Base-by-base conservation (phyloP, 1,140 invertebrate genomes). In the Zaprionus davidi region DNA sequence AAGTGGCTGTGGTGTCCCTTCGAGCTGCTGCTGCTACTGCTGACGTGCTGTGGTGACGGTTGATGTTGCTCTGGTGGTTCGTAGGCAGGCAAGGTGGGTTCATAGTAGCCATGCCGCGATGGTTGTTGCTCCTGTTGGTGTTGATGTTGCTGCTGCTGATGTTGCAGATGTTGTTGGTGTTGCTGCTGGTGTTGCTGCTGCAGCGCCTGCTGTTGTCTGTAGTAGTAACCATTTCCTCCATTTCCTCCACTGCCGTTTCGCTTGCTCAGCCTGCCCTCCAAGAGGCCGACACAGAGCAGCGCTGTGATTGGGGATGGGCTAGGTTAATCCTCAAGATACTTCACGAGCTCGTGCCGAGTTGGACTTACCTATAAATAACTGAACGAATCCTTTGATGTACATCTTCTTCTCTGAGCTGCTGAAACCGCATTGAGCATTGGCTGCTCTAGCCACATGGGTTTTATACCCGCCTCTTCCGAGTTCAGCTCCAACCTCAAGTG, bases 201-300 rank as follows among this genome's bases (percentile, higher is more conserved):
- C 83, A 15, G 36, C 12, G 36, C 36, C 34, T 73, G 71, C 41
- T 34, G 62, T 28, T 76, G 68, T 2, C 86, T 73, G 26, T 91
- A 91, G 41, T 90, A 88, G 46, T 91, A 92, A 7, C 46, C 41
- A 9, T 46, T 46, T 12, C 90, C 90, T 76, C 46, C 41, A 9
- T 46, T 46, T 12, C 90, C 90, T 76, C 90, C 85, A 77, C 78
- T 87, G 34, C 85, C 86, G 66, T 86, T 82, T 5, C 90, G 78
- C 51, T 92, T 92, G 73, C 86, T 78, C 44, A 91, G 76, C 15
- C 90, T 74, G 7, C 72, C 85, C 11, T 51, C 46, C 66, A 71
- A 20, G 17, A 41, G 49, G 7, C 73, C 51, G 20, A 59, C 20
- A 38, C 77, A 79, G 15, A 79, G 62, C 41, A 91, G 49, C 20